A percentile compares a stretch with the other conserved stretches of the same genome.
phyloP scores from a whole-genome alignment of 2,797 vertebrate species.

The Falco novaeseelandiae region DNA sequence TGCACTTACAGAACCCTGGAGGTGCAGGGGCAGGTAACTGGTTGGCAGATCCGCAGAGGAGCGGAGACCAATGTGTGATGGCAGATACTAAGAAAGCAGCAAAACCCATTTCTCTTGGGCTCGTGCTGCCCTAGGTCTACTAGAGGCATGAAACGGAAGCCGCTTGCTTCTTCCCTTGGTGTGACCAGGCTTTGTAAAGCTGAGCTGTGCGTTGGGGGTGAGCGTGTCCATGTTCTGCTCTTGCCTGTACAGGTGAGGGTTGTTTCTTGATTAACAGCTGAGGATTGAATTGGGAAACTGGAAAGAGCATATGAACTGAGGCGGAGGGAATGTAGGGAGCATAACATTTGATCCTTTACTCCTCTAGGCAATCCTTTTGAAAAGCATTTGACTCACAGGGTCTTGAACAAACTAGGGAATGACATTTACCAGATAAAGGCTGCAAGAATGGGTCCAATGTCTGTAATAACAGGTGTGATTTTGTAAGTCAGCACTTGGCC shows the following conservation, averaged over 20 bases:
- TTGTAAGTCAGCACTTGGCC: background rate
- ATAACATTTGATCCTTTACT: background rate
- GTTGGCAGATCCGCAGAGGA: background rate
- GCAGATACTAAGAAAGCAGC: background rate
- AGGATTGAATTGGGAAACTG: background rate
- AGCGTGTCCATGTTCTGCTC: background rate
- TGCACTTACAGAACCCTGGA: background rate
- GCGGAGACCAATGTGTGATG: fast-evolving
- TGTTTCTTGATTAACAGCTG: background rate
- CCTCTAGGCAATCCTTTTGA: background rate
- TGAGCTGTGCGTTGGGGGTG: background rate
- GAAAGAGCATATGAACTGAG: background rate
- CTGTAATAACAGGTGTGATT: background rate
- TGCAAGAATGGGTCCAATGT: background rate
- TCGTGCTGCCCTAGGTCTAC: background rate
- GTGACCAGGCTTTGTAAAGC: background rate
- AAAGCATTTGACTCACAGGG: background rate
- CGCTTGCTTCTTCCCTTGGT: fast-evolving
- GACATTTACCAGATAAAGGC: background rate
- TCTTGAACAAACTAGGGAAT: background rate
- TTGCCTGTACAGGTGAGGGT: background rate
- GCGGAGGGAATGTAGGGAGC: background rate
- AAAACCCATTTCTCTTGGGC: background rate
- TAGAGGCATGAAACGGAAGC: background rate
- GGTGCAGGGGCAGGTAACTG: background rate